These are phyloP conservation scores for Bagarius yarrelli DNA, from an alignment of 2,113 vertebrate species.

Conservation along the genomic window DNA sequence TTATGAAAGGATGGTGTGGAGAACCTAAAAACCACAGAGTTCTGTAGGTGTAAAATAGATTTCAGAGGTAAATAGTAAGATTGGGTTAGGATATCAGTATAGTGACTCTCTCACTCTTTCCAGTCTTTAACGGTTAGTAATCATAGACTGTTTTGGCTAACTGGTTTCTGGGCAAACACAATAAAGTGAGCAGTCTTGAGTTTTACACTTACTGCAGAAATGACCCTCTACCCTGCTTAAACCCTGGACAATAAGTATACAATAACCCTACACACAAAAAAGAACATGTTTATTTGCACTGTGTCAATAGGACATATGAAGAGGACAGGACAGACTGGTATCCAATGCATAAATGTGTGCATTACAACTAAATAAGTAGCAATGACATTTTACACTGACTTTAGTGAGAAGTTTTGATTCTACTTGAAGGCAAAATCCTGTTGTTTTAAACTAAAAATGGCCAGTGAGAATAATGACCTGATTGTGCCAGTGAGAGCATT, in stretches of 20 bases:
- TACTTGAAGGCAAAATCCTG: conserved; percentile 33
- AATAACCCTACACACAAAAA: neutral
- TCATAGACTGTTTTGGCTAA: too few relatives aligned
- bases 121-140: too few relatives aligned
- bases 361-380: neutral
- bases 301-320: neutral
- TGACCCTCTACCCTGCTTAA: neutral
- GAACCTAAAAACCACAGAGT: too few relatives aligned
- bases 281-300: neutral
- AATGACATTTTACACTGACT: neutral
- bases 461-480: neutral
- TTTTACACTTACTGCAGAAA: neutral
- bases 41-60: too few relatives aligned
- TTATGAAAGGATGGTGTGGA: too few relatives aligned
- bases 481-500: conserved; percentile 48
- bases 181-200: neutral
- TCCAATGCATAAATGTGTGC: neutral
- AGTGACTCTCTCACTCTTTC: too few relatives aligned
- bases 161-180: neutral
- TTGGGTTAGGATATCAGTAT: too few relatives aligned
- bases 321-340: too few relatives aligned
- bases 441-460: conserved; percentile 10
- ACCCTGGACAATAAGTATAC: neutral
- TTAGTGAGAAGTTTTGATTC: neutral
- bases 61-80: too few relatives aligned